Evolutionary conservation across 2,113 vertebrate species (phyloP), one percentile per base, ranked within the genome.

Genomic region (Cygnus atratus): DNA sequence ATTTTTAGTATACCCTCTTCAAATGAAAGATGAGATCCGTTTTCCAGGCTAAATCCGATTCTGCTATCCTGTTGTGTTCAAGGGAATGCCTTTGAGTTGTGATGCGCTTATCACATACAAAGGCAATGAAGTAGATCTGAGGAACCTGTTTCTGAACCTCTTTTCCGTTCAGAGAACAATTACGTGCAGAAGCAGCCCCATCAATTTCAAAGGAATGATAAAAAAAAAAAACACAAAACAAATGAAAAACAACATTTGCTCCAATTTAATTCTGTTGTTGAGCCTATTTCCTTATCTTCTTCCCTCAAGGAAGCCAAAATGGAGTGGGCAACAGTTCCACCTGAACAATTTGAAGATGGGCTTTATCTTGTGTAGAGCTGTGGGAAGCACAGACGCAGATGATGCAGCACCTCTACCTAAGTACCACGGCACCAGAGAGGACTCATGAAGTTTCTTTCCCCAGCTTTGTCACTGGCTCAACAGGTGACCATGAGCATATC

Each of bases 341-440:
- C 37, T 26, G 33, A 79, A 50, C n/a, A 26, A 68, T 29, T 2
- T 26, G 37, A 33, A 77, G 55, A 39, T 13, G 28, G 55, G 39
- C 31, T 88, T 68, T 29, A 70, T 24, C 46, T 10, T 4, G 13
- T 4, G 13, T 5, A 33, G 50, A 48, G 54, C 74, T 57, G 29
- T 39, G 11, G n/a, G n/a, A 35, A 85, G 19, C 44, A 57, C 0
- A 1, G 25, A 46, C 20, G 61, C 43, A 59, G 71, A 37, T 18
- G 7, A 46, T 4, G 29, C 33, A 58, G 46, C 3, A 9, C 19
- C 39, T 86, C 63, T 74, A 72, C 44, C 43, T n/a, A 48, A 33
- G 26, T 33, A 55, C 26, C 24, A 29, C 0, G 0, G 50, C 72
- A 66, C 24, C 8, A 61, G 44, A 43, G 39, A 44, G 6, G n/a